Base-by-base conservation (phyloP, 2,113 vertebrate genomes). In the Sceloporus tristichus region DNA sequence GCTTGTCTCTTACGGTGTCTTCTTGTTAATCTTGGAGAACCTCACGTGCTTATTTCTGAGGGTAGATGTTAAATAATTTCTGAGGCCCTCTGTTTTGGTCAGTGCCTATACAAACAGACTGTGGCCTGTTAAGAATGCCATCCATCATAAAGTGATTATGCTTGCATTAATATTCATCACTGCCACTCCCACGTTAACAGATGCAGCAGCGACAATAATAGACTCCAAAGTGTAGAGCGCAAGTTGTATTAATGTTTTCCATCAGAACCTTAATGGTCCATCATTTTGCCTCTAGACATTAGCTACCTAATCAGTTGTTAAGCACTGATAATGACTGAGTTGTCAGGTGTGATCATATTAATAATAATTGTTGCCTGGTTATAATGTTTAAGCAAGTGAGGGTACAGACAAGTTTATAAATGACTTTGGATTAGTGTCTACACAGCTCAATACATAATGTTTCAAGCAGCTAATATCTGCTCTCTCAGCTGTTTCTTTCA, bases 211-310 rank as follows among this genome's bases (percentile, higher is more conserved):
- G 92, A 82, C 84, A 91, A 38, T 42, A 91, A 88, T 48, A 88
- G 76, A 77, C 62, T 94, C 87, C 91, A 94, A 94, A 96, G 91
- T 76, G 92, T 88, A 0, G 18, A 88, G 83, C 87, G 38, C 91
- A 89, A 92, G 81, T 86, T 5, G 1, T 68, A 25, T 89, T 93
- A 95, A 94, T 91, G 82, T 88, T 85, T 91, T 94, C 65, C 85
- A 95, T 89, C 85, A 94, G 93, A 96, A 94, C 86, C 89, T n/a
- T 93, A 94, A 95, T 91, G 91, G 82, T 48, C 86, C 87, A 88
- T 93, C 94, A 94, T 96, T 95, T 90, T 94, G 23, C 85, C 59
- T 85, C 90, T 94, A 84, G 91, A 86, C 40, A 77, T 91, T 92
- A 96, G 93, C 84, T 91, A 93, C 80, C 79, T 89, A 90, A 93